Base-by-base conservation (phyloP, 1,140 invertebrate genomes). In the Cotesia chilonis region DNA sequence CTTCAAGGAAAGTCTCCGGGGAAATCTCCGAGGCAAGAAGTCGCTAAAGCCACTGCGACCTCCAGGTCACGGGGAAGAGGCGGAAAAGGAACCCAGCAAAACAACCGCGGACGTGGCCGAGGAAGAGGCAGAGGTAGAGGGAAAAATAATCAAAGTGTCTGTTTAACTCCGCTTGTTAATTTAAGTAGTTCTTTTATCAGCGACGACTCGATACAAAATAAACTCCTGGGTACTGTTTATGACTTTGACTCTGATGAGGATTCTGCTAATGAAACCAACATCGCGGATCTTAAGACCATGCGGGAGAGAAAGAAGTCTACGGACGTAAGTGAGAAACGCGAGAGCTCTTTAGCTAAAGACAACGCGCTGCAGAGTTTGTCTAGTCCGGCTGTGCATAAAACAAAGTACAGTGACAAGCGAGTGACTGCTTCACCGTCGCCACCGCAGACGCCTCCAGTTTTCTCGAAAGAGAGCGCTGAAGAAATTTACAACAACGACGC, bases 191-290 rank as follows among this genome's bases (percentile, higher is more conserved):
- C 71, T 59, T 82, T 86, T 28, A 80, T 85, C 61, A 80, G 83
- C 57, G 80, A 88, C 76, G 87, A 90, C 61, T 89, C 89, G 0
- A 92, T 92, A 55, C 91, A 92, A 68, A 93, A 91, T 78, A 94
- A 94, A 83, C 87, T 96, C 35, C 91, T 92, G 3, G 94, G 95
- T 2, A 96, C 94, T 1, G 94, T 96, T 1, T 96, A 95, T 75
- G 94, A 95, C 79, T 91, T 95, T 76, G 93, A 95, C 81, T 94
- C 94, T 71, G 93, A 95, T 74, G 94, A 96, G 76, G 94, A 96
- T 76, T 88, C 89, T 3, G 90, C 92, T 6, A 90, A 90, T 6
- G 93, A 92, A 71, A 90, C 92, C 37, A 91, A 89, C 76, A 91
- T 95, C 68, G 92, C 93, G 72, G 93, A 95, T 85, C 81, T 96